Base-by-base conservation (phyloP, 2,888 invertebrate species). In the Euzetes globulus region DNA sequence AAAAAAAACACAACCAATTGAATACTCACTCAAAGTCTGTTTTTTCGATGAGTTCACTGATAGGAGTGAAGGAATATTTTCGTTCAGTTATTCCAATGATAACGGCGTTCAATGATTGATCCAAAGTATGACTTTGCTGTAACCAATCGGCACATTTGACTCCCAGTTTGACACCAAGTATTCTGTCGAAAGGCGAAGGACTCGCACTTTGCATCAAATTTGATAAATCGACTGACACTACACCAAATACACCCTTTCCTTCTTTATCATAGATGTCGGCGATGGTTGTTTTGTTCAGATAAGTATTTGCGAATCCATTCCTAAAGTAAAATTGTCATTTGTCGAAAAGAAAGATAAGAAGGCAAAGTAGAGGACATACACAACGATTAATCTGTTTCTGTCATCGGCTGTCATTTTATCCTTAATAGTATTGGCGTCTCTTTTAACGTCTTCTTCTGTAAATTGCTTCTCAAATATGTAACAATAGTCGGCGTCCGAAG, bases 121-220 rank as follows among this genome's bases (percentile, higher is more conserved):
- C 3, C 15, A 52, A 5, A 1, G 1, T 52, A 6, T 19, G 52
- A 13, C 29, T 41, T 5, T 70, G 41, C 17, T 9, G 1, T 77
- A 99, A 87, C 91, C 94, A 94, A 79, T 92, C 91, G 17, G 94
- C 91, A 72, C 94, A 92, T 82, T 95, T 95, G 75, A 96, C 91
- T 0, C 94, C 97, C 90, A 96, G 90, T 84, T 99, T 99, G 1
- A 98, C 98, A 73, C 95, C 98, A 88, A 97, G 90, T 85, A 98
- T 99, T 78, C 99, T 89, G 85, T 99, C 99, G 84, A 98, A 99
- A 0, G 98, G 98, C 0, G 96, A 91, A 0, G 99, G 97, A 0
- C 91, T 91, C 15, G 97, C 98, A 75, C 99, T 99, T 78, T 99
- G 98, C 83, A 99, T 98, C 93, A 98, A 96, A 84, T 99, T 99